Conservation (phyloP, 2,797 vertebrate species). For the Brotula barbata region DNA sequence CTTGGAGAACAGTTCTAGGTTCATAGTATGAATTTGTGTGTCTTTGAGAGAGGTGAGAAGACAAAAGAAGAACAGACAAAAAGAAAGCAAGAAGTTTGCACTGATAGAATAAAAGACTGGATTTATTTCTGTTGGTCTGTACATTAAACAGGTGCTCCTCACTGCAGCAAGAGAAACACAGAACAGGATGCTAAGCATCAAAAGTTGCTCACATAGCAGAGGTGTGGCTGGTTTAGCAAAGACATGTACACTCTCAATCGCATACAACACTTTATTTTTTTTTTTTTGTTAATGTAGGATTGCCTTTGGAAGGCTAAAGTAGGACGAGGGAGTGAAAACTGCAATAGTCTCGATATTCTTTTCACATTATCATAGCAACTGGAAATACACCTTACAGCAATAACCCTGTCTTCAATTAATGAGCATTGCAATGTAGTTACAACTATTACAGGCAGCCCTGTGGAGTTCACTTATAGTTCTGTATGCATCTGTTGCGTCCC, state of each 20-base stretch:
- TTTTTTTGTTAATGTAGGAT: slow-evolving; percentile 59
- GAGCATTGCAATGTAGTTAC: slow-evolving; percentile 55
- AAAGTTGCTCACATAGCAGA: slow-evolving; percentile 78
- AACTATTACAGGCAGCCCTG: slow-evolving; percentile 59
- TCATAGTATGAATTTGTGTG: too few relatives aligned
- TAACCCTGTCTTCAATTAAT: slow-evolving; percentile 65
- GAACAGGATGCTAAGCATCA: slow-evolving; percentile 80
- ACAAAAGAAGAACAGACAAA: slow-evolving; percentile 37
- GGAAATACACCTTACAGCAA: slow-evolving; percentile 62
- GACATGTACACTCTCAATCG: slow-evolving; percentile 74
- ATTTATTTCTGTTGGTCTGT: slow-evolving; percentile 85
- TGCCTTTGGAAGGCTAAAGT: slow-evolving; percentile 63
- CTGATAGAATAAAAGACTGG: slow-evolving; percentile 86
- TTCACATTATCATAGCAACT: slow-evolving; percentile 67
- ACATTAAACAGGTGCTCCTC: slow-evolving; percentile 86
- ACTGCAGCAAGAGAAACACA: slow-evolving; percentile 84
- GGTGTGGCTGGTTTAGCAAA: slow-evolving; percentile 81
- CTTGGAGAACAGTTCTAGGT: too few relatives aligned
- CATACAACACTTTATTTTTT: slow-evolving; percentile 49
- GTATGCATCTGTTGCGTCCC: slow-evolving; percentile 70
- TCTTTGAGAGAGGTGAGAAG: neutral
- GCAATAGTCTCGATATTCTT: slow-evolving; percentile 56
- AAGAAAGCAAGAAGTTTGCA: slow-evolving; percentile 59
- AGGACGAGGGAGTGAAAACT: slow-evolving; percentile 61
- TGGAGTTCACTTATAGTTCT: slow-evolving; percentile 57